These are phyloP conservation scores for Neoitamus cyanurus DNA, from an alignment of 2,888 invertebrate genomes.

Conservation along the genomic window DNA sequence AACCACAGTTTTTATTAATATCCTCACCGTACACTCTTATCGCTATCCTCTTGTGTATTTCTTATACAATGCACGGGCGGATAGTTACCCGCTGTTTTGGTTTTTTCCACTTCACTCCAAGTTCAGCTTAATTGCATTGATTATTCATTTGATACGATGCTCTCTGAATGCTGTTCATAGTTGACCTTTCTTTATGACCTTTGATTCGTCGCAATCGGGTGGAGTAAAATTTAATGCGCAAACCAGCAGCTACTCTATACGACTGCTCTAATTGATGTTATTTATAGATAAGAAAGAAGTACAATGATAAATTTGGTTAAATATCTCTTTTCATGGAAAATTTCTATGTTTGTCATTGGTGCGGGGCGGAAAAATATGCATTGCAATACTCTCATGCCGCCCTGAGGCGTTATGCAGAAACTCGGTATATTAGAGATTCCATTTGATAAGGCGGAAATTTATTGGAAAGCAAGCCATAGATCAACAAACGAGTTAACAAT, in stretches of 20 bases:
- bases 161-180: neutral
- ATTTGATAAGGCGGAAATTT: neutral
- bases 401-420: neutral
- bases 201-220: neutral
- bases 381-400: neutral
- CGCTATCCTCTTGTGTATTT: neutral
- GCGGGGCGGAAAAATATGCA: neutral
- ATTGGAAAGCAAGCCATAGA: neutral
- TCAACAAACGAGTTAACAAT: too few species aligned
- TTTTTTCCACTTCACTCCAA: neutral
- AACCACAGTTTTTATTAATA: neutral
- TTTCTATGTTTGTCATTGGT: neutral
- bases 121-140: neutral
- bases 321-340: neutral
- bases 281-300: neutral
- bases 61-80: neutral
- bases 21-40: neutral
- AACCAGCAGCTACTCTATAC: neutral
- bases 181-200: constrained; percentile 9
- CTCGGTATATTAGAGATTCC: neutral
- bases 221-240: neutral
- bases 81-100: neutral
- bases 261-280: neutral
- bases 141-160: neutral
- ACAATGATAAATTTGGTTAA: neutral